Percentiles rank a stretch among this genome's conserved stretches.
These are phyloP conservation scores for Ptiloglossa arizonensis DNA, from an alignment of 1,140 invertebrate species.

Conservation along the genomic window DNA sequence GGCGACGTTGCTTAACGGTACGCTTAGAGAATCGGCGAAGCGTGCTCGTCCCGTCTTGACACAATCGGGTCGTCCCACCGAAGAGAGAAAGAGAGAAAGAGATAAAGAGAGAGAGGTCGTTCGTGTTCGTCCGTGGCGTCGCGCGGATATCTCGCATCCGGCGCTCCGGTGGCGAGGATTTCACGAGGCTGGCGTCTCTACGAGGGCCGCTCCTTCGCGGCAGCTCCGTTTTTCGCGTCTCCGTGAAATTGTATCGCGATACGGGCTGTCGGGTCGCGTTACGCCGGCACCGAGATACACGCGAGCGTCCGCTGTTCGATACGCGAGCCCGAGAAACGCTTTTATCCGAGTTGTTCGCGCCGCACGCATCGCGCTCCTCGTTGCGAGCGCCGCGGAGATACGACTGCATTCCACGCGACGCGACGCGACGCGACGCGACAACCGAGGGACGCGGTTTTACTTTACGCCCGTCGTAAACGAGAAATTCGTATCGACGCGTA, in stretches of 20 bases:
- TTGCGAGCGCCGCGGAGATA: slow-evolving; percentile 34
- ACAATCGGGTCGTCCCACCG: slow-evolving; percentile 54
- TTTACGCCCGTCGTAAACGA: slow-evolving; percentile 64
- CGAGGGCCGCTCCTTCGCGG: slow-evolving; percentile 22
- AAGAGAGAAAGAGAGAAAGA: too few species aligned
- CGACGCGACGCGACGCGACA: background rate
- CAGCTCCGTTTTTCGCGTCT: slow-evolving; percentile 23
- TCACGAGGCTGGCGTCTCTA: slow-evolving; percentile 37
- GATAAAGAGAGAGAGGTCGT: too few species aligned
- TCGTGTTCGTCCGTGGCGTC: slow-evolving; percentile 7
- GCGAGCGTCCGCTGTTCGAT: slow-evolving; percentile 29
- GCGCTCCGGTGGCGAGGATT: slow-evolving; percentile 17
- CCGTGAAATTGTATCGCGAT: slow-evolving; percentile 47
- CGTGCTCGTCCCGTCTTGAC: slow-evolving; percentile 45
- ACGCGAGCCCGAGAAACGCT: slow-evolving; percentile 36
- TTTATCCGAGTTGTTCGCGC: slow-evolving; percentile 42
- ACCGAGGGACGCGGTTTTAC: slow-evolving; percentile 46
- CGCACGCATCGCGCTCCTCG: slow-evolving; percentile 40
- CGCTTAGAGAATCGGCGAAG: slow-evolving; percentile 48
- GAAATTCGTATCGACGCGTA: slow-evolving; percentile 60
- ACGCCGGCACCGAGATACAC: slow-evolving; percentile 25
- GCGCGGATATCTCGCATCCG: slow-evolving; percentile 31
- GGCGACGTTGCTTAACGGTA: slow-evolving; percentile 51
- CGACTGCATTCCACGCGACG: slow-evolving; percentile 59
- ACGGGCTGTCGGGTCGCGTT: slow-evolving; percentile 49